These are phyloP conservation scores for Leptinotarsa rubiginosa DNA, from an alignment of 2,888 invertebrate species.

Conservation along the genomic window DNA sequence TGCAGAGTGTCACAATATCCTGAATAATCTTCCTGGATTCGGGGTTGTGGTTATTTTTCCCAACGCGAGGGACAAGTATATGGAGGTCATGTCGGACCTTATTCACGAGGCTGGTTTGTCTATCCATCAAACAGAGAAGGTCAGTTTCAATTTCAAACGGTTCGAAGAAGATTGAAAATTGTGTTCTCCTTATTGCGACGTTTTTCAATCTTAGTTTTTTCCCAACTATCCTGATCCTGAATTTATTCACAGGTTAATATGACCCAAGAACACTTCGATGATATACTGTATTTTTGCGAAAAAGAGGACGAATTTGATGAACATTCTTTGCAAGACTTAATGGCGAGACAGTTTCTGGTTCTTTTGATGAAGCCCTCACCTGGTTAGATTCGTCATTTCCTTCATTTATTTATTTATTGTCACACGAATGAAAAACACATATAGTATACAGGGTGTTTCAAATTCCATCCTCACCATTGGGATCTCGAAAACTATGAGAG, in stretches of 20 bases:
- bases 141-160: slow-evolving; percentile 34
- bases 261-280: slow-evolving; percentile 55
- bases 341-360: slow-evolving; percentile 41
- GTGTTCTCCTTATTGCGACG: not conserved
- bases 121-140: slow-evolving; percentile 56
- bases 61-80: slow-evolving; percentile 54
- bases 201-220: not conserved
- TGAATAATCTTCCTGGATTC: slow-evolving; percentile 68
- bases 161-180: not conserved
- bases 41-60: slow-evolving; percentile 70
- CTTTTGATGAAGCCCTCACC: slow-evolving; percentile 47
- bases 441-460: too few relatives aligned
- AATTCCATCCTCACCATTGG: too few relatives aligned
- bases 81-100: slow-evolving; percentile 53
- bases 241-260: slow-evolving; percentile 46
- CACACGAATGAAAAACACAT: not conserved
- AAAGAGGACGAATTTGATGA: slow-evolving; percentile 39
- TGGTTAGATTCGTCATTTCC: slow-evolving; percentile 25
- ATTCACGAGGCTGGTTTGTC: slow-evolving; percentile 55
- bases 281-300: slow-evolving; percentile 59
- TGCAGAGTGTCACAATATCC: slow-evolving; percentile 68
- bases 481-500: too few relatives aligned
- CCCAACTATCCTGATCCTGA: not conserved
- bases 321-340: slow-evolving; percentile 31
- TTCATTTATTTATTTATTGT: not conserved